Evolutionary conservation across 2,888 invertebrate species (phyloP), one percentile per base, ranked within the genome.

Genomic region (Melolontha melolontha): DNA sequence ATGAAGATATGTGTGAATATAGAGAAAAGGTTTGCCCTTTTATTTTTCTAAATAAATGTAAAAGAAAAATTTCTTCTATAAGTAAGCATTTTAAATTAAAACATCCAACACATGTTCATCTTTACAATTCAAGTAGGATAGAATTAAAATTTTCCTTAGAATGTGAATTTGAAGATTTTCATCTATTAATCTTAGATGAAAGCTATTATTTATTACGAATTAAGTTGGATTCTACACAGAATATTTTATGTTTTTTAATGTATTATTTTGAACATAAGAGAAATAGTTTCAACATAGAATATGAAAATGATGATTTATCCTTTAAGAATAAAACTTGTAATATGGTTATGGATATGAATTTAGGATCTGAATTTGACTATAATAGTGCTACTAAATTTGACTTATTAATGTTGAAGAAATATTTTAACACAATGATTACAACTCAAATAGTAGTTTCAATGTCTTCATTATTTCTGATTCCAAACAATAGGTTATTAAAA

Each of bases 401-500:
- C 44, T n/a, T 59, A 27, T 44, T 5, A 10, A 14, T 59, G 8
- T 47, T 59, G 10, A 59, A 34, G 27, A 59, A 27, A 10, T 59
- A 44, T 44, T 59, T 59, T 16, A 59, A 47, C 14, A 59, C n/a
- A 16, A 47, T 16, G 10, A 27, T 59, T 14, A 44, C 44, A 12
- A 59, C 14, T 29, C 11, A 29, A 16, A 34, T 59, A 5, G 44
- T 34, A 29, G n/a, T 47, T n/a, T 17, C 34, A 10, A 16, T 17
- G 12, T 12, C 14, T 44, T 14, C 22, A 14, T n/a, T n/a, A n/a
- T 47, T 59, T 29, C 11, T 44, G 16, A 34, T 59, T 29, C 14
- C 41, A 47, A 59, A 59, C n/a, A 47, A n/a, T 47, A 59, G 29
- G 34, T 44, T 59, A 27, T 47, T 59, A 10, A 59, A 59, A 59